Evolutionary conservation across 2,113 vertebrate species (phyloP).

Genomic region (Tricholaema leucomelas): DNA sequence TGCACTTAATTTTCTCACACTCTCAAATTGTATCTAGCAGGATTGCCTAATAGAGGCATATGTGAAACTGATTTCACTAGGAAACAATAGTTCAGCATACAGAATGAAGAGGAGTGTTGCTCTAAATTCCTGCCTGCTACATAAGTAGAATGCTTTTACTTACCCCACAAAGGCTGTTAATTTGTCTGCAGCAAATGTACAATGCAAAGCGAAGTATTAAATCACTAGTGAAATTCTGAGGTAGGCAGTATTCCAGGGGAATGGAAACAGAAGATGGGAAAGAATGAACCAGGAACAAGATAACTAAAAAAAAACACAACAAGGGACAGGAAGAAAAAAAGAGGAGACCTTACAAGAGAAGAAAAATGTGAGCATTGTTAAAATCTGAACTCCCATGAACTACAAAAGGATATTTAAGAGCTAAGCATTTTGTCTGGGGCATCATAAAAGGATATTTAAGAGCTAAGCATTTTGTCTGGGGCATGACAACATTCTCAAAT

Average conservation of each 20-base stretch:
- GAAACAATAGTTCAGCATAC: conserved; percentile 22
- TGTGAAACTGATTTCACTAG: conserved; percentile 39
- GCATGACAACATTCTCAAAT: not conserved
- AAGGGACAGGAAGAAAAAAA: not conserved
- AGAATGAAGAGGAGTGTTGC: conserved; percentile 44
- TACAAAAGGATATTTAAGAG: not conserved
- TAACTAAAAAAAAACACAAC: not conserved
- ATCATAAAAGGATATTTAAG: not conserved
- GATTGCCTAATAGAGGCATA: conserved; percentile 33
- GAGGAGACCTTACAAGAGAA: not conserved
- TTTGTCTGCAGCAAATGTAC: conserved; percentile 30
- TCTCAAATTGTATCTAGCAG: not conserved
- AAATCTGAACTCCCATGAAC: not conserved
- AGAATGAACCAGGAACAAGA: not conserved
- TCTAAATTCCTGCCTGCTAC: conserved; percentile 12
- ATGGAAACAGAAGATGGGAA: not conserved
- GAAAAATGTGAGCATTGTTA: not conserved
- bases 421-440: not conserved
- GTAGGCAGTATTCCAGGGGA: not conserved
- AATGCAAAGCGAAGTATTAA: not conserved
- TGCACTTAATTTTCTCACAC: not conserved
- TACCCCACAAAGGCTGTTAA: conserved; percentile 41
- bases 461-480: not conserved
- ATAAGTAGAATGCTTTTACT: not conserved
- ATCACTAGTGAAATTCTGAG: not conserved